Evolutionary conservation across 2,888 invertebrate genomes (phyloP), one percentile per base, ranked within the genome.

Genomic region (Achlya flavicornis): DNA sequence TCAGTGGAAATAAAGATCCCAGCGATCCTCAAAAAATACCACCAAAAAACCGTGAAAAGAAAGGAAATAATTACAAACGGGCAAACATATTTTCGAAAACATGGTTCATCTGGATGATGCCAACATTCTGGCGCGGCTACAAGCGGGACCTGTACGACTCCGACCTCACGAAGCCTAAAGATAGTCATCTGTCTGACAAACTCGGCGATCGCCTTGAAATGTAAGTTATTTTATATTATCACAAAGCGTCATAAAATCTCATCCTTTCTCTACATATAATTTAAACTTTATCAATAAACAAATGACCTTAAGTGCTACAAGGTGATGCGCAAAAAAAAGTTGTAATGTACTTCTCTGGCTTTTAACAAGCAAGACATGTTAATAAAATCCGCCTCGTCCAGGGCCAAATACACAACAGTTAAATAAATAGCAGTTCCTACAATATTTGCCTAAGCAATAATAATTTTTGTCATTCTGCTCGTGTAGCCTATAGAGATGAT

Each of bases 141-240:
- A 95, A 93, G 80, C 90, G 94, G 75, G 95, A 95, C 73, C 91
- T 97, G 43, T 95, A 95, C 79, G 93, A 96, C 65, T 87, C 95
- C 57, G 97, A 97, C 87, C 93, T 97, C 69, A 96, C 96, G 43
- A 94, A 95, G 78, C 96, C 96, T 19, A 94, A 97, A 68, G 94
- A 95, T 57, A 95, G 94, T 77, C 97, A 97, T 79, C 91, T 92
- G 67, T 96, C 96, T 0, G 93, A 94, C 70, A 87, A 90, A 75
- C 92, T 96, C 48, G 96, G 96, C n/a, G 94, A 95, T 71, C 94
- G 93, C 69, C 90, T 96, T 6, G 94, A 95, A 80, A 93, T 88
- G 95, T 95, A 87, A 94, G 94, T 90, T 35, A 61, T 60, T 43
- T 38, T 60, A 16, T 58, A 63, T 61, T 67, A 64, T 57, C 65